phyloP scores from a whole-genome alignment of 2,888 invertebrate genomes.

The Conops quadrifasciatus region DNA sequence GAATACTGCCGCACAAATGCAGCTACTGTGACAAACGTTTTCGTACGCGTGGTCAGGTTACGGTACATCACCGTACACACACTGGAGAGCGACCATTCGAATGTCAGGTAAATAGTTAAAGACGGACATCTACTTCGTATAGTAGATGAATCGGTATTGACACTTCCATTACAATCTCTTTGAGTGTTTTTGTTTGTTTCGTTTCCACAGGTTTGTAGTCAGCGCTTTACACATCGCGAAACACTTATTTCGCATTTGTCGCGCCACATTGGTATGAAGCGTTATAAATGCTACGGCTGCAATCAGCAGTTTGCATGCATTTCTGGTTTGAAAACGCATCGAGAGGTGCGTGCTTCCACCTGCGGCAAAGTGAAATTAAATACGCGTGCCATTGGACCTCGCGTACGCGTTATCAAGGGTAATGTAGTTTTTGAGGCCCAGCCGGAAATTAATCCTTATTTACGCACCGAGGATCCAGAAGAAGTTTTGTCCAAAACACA shows the following conservation, averaged over 20 bases:
- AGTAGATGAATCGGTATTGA: too few relatives aligned
- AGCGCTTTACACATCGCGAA: constrained; percentile 60
- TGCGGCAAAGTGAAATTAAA: constrained; percentile 59
- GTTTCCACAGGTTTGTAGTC: constrained; percentile 54
- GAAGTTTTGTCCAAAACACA: constrained; percentile 44
- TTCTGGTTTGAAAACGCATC: constrained; percentile 60
- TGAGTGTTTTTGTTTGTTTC: neutral
- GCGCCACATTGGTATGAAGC: constrained; percentile 63
- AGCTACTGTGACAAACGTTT: constrained; percentile 59
- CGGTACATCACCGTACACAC: constrained; percentile 60
- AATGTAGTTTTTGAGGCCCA: constrained; percentile 60
- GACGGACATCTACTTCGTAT: too few relatives aligned
- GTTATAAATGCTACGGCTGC: constrained; percentile 61
- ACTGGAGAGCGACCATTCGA: constrained; percentile 61
- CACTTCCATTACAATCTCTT: neutral
- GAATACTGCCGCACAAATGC: constrained; percentile 58
- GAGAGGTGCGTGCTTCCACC: constrained; percentile 55
- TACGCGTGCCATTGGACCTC: constrained; percentile 60
- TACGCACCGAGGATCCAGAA: constrained; percentile 55
- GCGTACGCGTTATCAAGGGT: constrained; percentile 60
- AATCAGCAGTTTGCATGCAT: constrained; percentile 59
- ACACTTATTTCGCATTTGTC: constrained; percentile 61
- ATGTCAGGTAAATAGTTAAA: constrained; percentile 53
- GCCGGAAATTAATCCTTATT: constrained; percentile 57
- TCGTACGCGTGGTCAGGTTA: constrained; percentile 60